A percentile compares a stretch with the other conserved stretches of the same genome.
These are phyloP conservation scores for Parascotia fuliginaria DNA, from an alignment of 2,888 invertebrate genomes.

Conservation along the genomic window DNA sequence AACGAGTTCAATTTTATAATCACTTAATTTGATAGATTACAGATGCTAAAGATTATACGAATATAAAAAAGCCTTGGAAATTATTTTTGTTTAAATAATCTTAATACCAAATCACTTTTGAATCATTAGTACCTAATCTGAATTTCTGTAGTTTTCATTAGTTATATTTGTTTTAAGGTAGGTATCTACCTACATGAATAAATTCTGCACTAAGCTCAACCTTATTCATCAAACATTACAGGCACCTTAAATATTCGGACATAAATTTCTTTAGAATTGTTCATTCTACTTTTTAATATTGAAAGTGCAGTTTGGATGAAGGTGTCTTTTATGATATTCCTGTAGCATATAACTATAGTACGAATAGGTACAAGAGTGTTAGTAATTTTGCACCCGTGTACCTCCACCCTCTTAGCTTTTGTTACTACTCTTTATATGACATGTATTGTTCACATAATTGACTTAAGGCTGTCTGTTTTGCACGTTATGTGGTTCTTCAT, in stretches of 20 bases:
- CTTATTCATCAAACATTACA: neutral
- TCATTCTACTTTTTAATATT: slow-evolving; percentile 27
- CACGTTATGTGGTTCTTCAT: slow-evolving; percentile 26
- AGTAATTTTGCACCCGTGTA: slow-evolving; percentile 30
- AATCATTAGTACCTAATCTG: too few relatives aligned
- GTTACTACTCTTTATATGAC: slow-evolving; percentile 45
- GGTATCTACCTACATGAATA: too few relatives aligned
- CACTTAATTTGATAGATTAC: too few relatives aligned
- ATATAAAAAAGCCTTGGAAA: too few relatives aligned
- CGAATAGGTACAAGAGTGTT: slow-evolving; percentile 23
- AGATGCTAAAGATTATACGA: too few relatives aligned
- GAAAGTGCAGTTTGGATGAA: slow-evolving; percentile 30
- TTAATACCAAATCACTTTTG: too few relatives aligned
- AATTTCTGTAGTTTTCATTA: too few relatives aligned
- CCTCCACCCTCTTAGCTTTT: slow-evolving; percentile 36
- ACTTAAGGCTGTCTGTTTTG: slow-evolving; percentile 49
- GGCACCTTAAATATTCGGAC: neutral
- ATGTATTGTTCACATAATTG: slow-evolving; percentile 56
- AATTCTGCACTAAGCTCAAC: neutral
- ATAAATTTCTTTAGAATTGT: neutral
- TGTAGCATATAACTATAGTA: neutral
- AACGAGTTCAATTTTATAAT: too few relatives aligned
- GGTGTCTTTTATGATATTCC: slow-evolving; percentile 28
- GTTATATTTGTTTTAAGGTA: too few relatives aligned
- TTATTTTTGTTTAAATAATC: too few relatives aligned